These are phyloP conservation scores for Pica pica DNA, from an alignment of 2,113 vertebrate genomes.

Conservation along the genomic window DNA sequence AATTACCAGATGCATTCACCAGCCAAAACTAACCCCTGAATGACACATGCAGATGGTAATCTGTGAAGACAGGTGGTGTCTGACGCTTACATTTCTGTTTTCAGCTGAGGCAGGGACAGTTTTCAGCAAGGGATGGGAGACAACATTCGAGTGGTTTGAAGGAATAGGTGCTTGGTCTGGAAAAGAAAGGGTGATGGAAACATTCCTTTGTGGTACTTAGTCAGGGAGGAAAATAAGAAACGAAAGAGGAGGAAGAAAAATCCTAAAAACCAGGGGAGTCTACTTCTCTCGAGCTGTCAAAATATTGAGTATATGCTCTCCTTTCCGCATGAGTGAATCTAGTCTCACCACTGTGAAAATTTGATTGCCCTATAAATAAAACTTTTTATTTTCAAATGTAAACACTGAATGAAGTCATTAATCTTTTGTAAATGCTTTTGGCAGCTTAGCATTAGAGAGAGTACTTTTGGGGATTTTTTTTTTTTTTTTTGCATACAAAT, in stretches of 20 bases:
- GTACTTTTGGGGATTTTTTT: neutral
- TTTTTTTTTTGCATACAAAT: neutral
- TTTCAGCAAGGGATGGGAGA: neutral
- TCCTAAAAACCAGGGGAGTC: neutral
- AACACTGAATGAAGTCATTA: conserved; percentile 14
- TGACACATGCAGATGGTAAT: neutral
- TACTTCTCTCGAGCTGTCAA: neutral
- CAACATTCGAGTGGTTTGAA: neutral
- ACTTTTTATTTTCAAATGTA: conserved; percentile 17
- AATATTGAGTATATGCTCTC: neutral
- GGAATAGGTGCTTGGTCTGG: neutral
- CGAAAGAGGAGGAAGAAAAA: neutral
- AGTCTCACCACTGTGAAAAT: neutral
- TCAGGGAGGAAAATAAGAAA: neutral
- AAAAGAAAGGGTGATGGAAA: neutral
- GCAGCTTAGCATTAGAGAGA: neutral
- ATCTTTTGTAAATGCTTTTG: conserved; percentile 21
- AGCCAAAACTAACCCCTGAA: neutral
- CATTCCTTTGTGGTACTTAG: neutral
- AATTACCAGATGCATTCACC: neutral
- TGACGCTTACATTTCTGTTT: neutral
- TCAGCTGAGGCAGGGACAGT: neutral
- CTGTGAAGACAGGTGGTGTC: neutral
- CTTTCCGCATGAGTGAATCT: neutral
- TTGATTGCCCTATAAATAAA: conserved; percentile 23